A percentile compares a stretch with the other conserved stretches of the same genome.
phyloP scores from a whole-genome alignment of 2,113 vertebrate species.

The Grantiella picta region DNA sequence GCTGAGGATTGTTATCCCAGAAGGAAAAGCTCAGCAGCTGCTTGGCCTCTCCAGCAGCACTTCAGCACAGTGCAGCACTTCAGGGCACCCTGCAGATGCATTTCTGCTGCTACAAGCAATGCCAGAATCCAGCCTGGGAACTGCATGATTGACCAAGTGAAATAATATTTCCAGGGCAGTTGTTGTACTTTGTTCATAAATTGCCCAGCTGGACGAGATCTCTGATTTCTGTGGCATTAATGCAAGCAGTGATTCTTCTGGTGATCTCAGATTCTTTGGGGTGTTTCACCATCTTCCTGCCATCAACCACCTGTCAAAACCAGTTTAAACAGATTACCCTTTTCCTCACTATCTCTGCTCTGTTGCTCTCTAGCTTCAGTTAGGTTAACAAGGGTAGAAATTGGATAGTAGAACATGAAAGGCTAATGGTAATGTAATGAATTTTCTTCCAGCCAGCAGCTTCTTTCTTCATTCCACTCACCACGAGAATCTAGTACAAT shows the following conservation, averaged over 20 bases:
- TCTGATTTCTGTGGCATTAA: not conserved
- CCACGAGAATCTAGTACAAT: not conserved
- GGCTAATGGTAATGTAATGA: not conserved
- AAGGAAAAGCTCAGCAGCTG: not conserved
- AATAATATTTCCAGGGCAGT: not conserved
- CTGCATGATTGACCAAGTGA: not conserved
- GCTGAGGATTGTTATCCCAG: not conserved
- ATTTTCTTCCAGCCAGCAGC: not conserved
- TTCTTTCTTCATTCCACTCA: not conserved
- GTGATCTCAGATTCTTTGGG: not conserved
- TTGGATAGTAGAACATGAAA: not conserved
- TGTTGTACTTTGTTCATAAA: fast-evolving
- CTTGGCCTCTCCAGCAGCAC: not conserved
- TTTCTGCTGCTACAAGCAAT: not conserved
- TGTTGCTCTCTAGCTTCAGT: not conserved
- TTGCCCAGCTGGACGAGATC: not conserved
- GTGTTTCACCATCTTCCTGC: not conserved
- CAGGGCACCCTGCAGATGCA: fast-evolving
- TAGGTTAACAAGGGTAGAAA: not conserved
- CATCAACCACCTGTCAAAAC: not conserved
- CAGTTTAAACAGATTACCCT: not conserved
- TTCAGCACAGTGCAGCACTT: not conserved
- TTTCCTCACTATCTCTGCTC: not conserved
- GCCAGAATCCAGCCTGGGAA: not conserved
- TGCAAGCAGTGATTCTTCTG: not conserved